These are phyloP conservation scores for Scytalopus superciliaris DNA, from an alignment of 2,113 vertebrate genomes.

Conservation along the genomic window DNA sequence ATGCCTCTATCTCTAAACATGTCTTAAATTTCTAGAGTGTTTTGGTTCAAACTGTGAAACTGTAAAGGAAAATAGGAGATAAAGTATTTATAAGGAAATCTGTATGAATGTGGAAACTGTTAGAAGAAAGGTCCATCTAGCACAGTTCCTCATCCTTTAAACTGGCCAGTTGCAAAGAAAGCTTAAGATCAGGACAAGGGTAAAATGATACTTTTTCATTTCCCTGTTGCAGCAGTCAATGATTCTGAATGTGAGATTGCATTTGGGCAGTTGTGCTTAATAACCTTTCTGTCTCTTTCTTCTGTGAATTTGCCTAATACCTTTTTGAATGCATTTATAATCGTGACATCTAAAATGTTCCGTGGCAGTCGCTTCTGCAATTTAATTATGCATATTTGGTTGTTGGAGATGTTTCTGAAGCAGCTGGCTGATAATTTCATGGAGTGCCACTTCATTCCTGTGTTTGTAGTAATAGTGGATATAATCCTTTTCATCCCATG, in stretches of 20 bases:
- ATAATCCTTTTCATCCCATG: background rate
- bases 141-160: background rate
- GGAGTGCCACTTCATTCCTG: conserved; percentile 11
- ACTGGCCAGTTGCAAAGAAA: background rate
- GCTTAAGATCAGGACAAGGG: background rate
- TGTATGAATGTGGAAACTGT: background rate
- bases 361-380: background rate
- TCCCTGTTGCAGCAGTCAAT: background rate
- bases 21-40: background rate
- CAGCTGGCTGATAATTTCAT: conserved; percentile 9
- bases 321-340: background rate
- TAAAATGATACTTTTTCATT: background rate
- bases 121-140: background rate
- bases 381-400: conserved; percentile 20
- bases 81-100: background rate
- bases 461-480: background rate
- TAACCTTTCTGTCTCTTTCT: background rate
- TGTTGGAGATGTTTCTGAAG: conserved; percentile 22
- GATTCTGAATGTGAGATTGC: background rate
- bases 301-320: background rate
- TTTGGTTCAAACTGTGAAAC: background rate
- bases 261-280: background rate
- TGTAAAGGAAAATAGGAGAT: background rate
- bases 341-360: background rate
- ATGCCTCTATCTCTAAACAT: background rate